phyloP scores from a whole-genome alignment of 2,888 invertebrate species.

The Mimumesa dahlbomi region DNA sequence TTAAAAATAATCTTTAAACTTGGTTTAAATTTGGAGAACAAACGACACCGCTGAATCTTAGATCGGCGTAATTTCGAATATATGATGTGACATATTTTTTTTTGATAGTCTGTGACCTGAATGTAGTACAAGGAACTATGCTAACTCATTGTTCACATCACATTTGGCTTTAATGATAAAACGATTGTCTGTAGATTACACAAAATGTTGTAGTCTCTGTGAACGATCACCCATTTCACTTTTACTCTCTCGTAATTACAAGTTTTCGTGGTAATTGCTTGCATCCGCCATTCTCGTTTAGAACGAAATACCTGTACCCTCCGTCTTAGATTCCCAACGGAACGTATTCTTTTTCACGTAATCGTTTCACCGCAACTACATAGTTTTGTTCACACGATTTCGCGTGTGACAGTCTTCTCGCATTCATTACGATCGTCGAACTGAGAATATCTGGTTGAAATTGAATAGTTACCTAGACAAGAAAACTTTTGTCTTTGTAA shows the following conservation, averaged over 20 bases:
- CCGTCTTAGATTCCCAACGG: slow-evolving; percentile 34
- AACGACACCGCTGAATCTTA: slow-evolving; percentile 39
- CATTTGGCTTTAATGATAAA: slow-evolving; percentile 58
- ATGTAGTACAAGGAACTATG: slow-evolving; percentile 44
- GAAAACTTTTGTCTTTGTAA: slow-evolving; percentile 54
- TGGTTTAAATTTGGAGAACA: slow-evolving; percentile 44
- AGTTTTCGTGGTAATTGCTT: slow-evolving; percentile 48
- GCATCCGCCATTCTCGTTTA: slow-evolving; percentile 46
- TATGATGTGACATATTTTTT: slow-evolving; percentile 52
- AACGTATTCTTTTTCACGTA: slow-evolving; percentile 41
- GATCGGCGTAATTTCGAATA: slow-evolving; percentile 50
- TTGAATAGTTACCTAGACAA: slow-evolving; percentile 59
- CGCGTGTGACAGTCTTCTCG: slow-evolving; percentile 42
- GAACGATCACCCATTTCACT: slow-evolving; percentile 51
- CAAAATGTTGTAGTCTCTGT: slow-evolving; percentile 48
- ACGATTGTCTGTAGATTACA: slow-evolving; percentile 63
- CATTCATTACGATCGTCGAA: slow-evolving; percentile 51
- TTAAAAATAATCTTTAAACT: slow-evolving; percentile 57
- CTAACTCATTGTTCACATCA: slow-evolving; percentile 51
- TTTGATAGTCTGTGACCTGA: slow-evolving; percentile 42
- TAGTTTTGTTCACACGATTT: slow-evolving; percentile 40
- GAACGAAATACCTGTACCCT: slow-evolving; percentile 32
- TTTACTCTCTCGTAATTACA: slow-evolving; percentile 56
- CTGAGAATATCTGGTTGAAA: slow-evolving; percentile 56
- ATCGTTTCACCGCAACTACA: slow-evolving; percentile 37